Base-by-base conservation (phyloP, 2,888 invertebrate genomes). In the Deilephila elpenor region DNA sequence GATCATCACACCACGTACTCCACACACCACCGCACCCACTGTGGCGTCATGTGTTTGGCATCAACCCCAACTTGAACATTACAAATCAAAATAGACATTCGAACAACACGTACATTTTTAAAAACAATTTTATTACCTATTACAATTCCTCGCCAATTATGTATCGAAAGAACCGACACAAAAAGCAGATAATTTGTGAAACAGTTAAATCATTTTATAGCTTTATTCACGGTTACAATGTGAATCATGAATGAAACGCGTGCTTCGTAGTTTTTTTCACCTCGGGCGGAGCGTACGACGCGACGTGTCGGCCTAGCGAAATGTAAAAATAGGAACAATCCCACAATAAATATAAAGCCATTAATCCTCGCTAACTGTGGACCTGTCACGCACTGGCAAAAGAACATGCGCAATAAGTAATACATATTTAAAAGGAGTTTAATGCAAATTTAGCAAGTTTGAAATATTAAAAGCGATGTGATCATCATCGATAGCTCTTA, bases 151-250 rank as follows among this genome's bases (percentile, higher is more conserved):
- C 34, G 62, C 62, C 62, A 62, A 19, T 11, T 62, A 17, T 19
- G 19, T 29, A 61, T 29, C 60, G 17, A 61, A 61, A 5, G 6
- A 29, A 61, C 34, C 32, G 7, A n/a, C 32, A 62, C 62, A 25
- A 17, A 62, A 32, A 62, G 34, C 32, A 75, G 73, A 74, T 71
- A 75, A 75, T 75, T 74, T 60, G 71, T 73, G 25, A 71, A 74
- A 73, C 71, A 74, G 59, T 74, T 73, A 73, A 75, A 77, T 73
- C 73, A 73, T 72, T 74, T 70, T 71, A 62, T 62, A 62, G 34
- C 34, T 62, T 62, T 62, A 34, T 62, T 62, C 32, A 62, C 62
- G 62, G 62, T 62, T 62, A 62, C 34, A 62, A 17, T 61, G 61
- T 61, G 61, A 61, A 29, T 62, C 34, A 34, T 67, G 64, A 67